These are phyloP conservation scores for Lochmaea crataegi DNA, from an alignment of 2,888 invertebrate genomes.

Conservation along the genomic window DNA sequence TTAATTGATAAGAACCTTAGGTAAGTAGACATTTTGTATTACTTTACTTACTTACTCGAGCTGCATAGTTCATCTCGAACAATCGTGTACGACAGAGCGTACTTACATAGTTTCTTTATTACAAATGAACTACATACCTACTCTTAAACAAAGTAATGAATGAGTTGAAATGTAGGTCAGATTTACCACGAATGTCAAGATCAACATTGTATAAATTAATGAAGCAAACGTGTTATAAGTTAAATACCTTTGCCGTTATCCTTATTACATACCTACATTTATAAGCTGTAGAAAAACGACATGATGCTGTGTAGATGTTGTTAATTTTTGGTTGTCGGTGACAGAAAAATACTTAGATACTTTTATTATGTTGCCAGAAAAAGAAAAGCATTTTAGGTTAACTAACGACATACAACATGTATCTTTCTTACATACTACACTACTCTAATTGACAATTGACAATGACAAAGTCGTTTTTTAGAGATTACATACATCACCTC, in stretches of 20 bases:
- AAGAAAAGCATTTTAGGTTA: too few species aligned
- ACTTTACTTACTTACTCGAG: neutral
- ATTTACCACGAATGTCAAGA: conserved; percentile 3
- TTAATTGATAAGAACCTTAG: too few species aligned
- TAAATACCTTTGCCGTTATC: neutral
- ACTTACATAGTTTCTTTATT: neutral
- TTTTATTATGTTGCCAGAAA: too few species aligned
- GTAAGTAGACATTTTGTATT: conserved; percentile 1
- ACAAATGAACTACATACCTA: conserved; percentile 6
- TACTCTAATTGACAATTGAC: too few species aligned
- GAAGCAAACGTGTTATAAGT: neutral
- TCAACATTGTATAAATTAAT: neutral
- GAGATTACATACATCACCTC: too few species aligned
- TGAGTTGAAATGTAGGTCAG: neutral
- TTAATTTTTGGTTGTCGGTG: too few species aligned
- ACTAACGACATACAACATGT: too few species aligned
- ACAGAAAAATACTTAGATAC: too few species aligned
- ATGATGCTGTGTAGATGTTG: too few species aligned
- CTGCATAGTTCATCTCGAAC: neutral
- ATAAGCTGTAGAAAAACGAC: neutral
- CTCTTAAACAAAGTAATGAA: conserved; percentile 3
- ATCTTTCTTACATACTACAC: too few species aligned
- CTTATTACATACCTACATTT: neutral
- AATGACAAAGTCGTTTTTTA: too few species aligned
- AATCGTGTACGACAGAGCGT: neutral